A percentile compares a stretch with the other conserved stretches of the same genome.
Evolutionary conservation across 2,113 vertebrate genomes (phyloP).

Genomic region (Daboia siamensis): DNA sequence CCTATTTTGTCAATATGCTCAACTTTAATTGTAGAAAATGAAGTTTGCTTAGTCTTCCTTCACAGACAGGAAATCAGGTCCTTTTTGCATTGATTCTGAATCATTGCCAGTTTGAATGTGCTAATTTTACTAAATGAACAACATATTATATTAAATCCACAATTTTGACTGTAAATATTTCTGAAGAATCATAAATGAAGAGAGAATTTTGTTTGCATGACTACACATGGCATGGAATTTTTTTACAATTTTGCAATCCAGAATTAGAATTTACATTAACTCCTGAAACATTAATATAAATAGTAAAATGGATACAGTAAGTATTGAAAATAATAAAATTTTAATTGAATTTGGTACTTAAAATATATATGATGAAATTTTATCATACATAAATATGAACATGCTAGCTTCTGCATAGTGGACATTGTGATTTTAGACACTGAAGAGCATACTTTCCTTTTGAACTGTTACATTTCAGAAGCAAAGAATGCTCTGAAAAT

Average conservation of each 20-base stretch:
- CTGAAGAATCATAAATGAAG: neutral
- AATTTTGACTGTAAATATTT: neutral
- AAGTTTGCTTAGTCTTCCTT: neutral
- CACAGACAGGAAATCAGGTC: neutral
- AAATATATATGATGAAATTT: neutral
- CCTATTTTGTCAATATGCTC: neutral
- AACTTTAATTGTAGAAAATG: neutral
- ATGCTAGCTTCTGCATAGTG: neutral
- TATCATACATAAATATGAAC: neutral
- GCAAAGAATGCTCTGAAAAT: neutral
- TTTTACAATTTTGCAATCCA: neutral
- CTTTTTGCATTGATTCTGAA: neutral
- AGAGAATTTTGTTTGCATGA: neutral
- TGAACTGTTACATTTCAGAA: neutral
- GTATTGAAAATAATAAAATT: neutral
- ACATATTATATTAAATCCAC: neutral
- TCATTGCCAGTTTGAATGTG: neutral
- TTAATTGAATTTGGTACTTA: neutral
- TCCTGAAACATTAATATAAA: neutral
- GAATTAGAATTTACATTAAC: neutral
- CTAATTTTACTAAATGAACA: neutral
- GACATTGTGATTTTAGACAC: neutral
- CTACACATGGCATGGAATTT: neutral
- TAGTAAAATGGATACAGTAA: neutral
- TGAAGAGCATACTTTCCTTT: neutral